phyloP scores from a whole-genome alignment of 2,888 invertebrate species.

The Caenorhabditis sp. region DNA sequence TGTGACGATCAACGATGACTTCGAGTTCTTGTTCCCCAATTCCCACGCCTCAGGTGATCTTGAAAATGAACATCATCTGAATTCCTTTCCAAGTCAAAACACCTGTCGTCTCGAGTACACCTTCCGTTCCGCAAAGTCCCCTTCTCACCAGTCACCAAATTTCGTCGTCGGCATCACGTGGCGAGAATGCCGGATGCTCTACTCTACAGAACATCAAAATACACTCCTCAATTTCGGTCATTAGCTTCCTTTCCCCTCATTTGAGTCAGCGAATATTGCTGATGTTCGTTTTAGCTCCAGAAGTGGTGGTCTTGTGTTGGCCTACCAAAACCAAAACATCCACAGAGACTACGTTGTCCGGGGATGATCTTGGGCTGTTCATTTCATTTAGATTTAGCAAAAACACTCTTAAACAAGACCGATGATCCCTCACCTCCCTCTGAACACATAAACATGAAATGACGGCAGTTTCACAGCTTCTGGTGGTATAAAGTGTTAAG shows the following conservation, averaged over 20 bases:
- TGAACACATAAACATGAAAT: not conserved
- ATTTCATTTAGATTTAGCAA: not conserved
- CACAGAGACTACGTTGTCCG: not conserved
- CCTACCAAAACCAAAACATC: not conserved
- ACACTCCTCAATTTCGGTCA: not conserved
- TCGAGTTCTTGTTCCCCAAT: not conserved
- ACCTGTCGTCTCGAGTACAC: not conserved
- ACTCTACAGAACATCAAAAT: not conserved
- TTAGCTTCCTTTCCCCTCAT: not conserved
- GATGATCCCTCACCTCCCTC: not conserved
- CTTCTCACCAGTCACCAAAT: too few species aligned
- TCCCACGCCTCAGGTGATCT: not conserved
- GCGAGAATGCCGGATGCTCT: not conserved
- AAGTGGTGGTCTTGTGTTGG: too few species aligned
- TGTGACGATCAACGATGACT: too few species aligned
- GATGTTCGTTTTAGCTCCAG: too few species aligned
- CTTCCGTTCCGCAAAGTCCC: not conserved
- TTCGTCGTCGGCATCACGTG: not conserved
- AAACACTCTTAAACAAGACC: not conserved
- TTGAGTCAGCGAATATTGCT: not conserved
- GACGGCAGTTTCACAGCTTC: conserved; percentile 30
- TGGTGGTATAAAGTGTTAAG: conserved; percentile 18
- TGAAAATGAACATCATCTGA: not conserved
- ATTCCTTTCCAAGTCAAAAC: not conserved
- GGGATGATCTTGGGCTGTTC: not conserved